These are phyloP conservation scores for Pelodytes ibericus DNA, from an alignment of 2,797 vertebrate genomes.

Conservation along the genomic window DNA sequence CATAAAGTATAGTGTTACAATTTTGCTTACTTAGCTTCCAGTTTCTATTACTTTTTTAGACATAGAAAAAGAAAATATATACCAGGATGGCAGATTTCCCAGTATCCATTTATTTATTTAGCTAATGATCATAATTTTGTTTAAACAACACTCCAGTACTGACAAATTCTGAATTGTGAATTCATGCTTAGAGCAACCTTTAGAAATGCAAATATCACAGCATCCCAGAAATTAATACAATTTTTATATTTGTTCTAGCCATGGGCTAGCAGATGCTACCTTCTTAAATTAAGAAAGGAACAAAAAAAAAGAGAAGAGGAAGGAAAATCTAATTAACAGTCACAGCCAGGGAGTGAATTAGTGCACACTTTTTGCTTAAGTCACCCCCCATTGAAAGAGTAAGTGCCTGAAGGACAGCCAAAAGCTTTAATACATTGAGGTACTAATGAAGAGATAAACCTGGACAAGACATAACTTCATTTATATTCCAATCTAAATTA, in stretches of 20 bases:
- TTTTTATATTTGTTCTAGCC: conserved; percentile 37
- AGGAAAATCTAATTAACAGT: conserved; percentile 37
- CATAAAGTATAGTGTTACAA: too few species aligned
- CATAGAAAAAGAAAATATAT: too few species aligned
- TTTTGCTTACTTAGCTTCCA: too few species aligned
- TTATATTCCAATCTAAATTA: not conserved
- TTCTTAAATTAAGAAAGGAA: conserved; percentile 40
- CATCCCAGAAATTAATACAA: conserved; percentile 40
- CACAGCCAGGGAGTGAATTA: conserved; percentile 30
- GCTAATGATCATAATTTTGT: not conserved
- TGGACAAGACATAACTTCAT: not conserved
- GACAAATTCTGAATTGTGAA: not conserved
- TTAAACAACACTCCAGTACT: not conserved
- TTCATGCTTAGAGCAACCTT: conserved; percentile 11
- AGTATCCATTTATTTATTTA: not conserved
- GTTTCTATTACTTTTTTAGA: too few species aligned
- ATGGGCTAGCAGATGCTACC: conserved; percentile 42
- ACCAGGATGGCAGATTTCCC: not conserved
- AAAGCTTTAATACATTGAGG: conserved; percentile 10
- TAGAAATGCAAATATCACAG: conserved; percentile 40
- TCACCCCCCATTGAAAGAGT: conserved; percentile 9
- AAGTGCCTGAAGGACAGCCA: conserved; percentile 21
- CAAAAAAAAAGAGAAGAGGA: conserved; percentile 21
- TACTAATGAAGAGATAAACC: conserved; percentile 36
- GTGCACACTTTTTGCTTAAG: conserved; percentile 16